These are phyloP conservation scores for Oligia fasciuncula DNA, from an alignment of 2,888 invertebrate species.

Conservation along the genomic window DNA sequence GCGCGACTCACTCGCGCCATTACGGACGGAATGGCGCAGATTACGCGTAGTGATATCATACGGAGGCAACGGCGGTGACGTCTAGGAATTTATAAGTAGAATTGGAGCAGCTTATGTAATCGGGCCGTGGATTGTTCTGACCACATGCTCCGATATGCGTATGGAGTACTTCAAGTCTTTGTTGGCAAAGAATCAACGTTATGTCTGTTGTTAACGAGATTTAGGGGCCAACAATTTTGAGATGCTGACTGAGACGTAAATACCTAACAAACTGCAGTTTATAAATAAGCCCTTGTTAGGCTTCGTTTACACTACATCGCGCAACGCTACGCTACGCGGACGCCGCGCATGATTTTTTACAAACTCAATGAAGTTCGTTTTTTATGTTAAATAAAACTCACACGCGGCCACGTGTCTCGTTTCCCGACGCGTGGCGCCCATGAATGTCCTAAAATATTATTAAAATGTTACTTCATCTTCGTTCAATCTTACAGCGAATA, in stretches of 20 bases:
- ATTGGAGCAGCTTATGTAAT: constrained; percentile 44
- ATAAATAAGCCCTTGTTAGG: constrained; percentile 11
- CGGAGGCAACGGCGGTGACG: constrained; percentile 58
- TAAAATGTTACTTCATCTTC: not conserved
- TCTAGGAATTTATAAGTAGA: constrained; percentile 61
- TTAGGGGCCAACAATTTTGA: not conserved
- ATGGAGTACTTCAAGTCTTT: constrained; percentile 35
- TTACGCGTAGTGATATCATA: constrained; percentile 75
- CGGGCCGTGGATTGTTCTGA: constrained; percentile 30
- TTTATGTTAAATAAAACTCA: not conserved
- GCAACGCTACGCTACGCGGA: too few species aligned
- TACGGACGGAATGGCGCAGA: constrained; percentile 76
- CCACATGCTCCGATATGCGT: constrained; percentile 16
- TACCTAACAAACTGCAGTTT: not conserved
- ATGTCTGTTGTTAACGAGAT: constrained; percentile 12
- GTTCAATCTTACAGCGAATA: not conserved
- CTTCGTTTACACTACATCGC: not conserved
- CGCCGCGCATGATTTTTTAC: not conserved
- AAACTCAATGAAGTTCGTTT: not conserved
- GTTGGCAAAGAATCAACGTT: constrained; percentile 42
- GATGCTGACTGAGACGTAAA: not conserved
- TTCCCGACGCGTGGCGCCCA: not conserved
- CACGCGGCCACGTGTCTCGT: too few species aligned
- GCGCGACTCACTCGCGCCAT: constrained; percentile 74
- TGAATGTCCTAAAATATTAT: not conserved